Base-by-base conservation (phyloP, 2,113 vertebrate genomes). In the Saimiri boliviensis region DNA sequence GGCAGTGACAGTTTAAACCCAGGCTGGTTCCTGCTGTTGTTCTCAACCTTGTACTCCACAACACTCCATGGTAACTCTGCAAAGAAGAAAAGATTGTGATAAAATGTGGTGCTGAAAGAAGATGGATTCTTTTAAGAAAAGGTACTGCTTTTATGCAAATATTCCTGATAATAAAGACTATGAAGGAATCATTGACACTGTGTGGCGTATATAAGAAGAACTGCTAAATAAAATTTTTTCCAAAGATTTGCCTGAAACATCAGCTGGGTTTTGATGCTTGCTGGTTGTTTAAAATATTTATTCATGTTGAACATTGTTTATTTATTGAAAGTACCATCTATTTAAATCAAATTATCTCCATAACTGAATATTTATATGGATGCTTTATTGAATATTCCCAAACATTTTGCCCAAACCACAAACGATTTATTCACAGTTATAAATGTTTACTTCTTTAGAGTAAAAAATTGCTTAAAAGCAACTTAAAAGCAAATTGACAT, bases 311-410 rank as follows among this genome's bases (percentile, higher is more conserved):
- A 98, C 98, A 94, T 97, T 97, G 97, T 98, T 99, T 98, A 99
- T 98, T 98, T 98, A 98, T 98, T 98, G 98, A 95, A 58, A 89
- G 96, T 91, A 95, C 97, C 97, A 97, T 98, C 98, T 98, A 98
- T 98, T 98, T 98, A 98, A 95, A 98, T 98, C 98, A 96, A 96
- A 97, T 96, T 86, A 98, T 99, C 98, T 98, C 98, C 98, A 98
- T 98, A 98, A 98, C 98, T 98, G 98, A 98, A 98, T 99, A 99
- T 98, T 99, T 98, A 98, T 98, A 95, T 58, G 91, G 76, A 90
- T 95, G 97, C 58, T 96, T 97, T 97, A 89, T 97, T 97, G 98
- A 98, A 97, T 98, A 98, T 98, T 98, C 95, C 98, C 98, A 96
- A 97, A 97, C 94, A 95, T 97, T 97, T 97, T 96, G 97, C 96